These are phyloP conservation scores for Diplodus sargus DNA, from an alignment of 2,797 vertebrate genomes.

Conservation along the genomic window DNA sequence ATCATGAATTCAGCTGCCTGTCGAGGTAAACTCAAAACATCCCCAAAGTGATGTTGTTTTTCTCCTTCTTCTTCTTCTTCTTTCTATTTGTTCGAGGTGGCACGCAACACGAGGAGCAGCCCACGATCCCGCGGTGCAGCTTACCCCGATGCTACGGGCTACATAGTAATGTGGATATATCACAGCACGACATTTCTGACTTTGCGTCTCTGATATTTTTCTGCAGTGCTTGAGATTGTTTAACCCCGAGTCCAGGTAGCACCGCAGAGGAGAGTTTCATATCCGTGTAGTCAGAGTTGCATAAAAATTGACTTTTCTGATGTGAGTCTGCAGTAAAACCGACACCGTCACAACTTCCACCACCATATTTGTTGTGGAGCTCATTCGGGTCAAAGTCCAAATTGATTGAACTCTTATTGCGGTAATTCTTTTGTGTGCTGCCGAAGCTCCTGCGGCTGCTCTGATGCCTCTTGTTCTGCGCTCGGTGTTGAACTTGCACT, in stretches of 20 bases:
- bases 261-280: background rate
- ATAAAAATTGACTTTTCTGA: background rate
- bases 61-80: no score
- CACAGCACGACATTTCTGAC: background rate
- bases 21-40: no score
- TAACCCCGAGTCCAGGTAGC: background rate
- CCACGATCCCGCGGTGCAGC: background rate
- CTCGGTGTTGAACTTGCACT: background rate
- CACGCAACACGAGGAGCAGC: background rate
- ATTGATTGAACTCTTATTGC: slow-evolving; percentile 1
- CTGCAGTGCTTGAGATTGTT: no score
- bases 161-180: background rate
- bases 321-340: background rate
- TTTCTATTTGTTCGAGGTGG: background rate
- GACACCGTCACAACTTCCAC: background rate
- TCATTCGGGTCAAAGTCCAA: background rate
- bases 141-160: background rate
- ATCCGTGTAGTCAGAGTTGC: background rate
- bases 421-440: background rate
- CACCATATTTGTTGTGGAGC: background rate
- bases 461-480: background rate
- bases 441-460: background rate
- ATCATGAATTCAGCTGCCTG: no score
- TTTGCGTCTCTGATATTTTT: background rate
- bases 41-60: no score